These are phyloP conservation scores for Poeciliopsis turrubarensis DNA, from an alignment of 2,113 vertebrate genomes.

Conservation along the genomic window DNA sequence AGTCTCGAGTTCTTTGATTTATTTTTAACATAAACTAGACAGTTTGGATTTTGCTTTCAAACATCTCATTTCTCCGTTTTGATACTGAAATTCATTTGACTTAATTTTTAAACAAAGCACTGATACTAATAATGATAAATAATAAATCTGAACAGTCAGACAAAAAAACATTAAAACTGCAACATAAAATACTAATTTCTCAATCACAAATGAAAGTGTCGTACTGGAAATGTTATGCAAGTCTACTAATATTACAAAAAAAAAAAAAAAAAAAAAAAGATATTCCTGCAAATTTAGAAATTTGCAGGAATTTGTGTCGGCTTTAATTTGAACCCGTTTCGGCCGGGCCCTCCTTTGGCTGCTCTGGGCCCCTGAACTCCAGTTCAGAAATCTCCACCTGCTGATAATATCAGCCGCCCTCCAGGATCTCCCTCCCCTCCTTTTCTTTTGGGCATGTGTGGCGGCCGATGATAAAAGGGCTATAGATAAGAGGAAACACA, in stretches of 20 bases:
- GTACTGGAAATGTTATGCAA: background rate
- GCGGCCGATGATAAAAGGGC: conserved; percentile 68
- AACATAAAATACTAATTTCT: background rate
- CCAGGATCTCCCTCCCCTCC: background rate
- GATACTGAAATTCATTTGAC: too few species aligned
- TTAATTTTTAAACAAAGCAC: too few species aligned
- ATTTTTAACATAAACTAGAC: too few species aligned
- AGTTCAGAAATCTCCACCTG: conserved; percentile 72
- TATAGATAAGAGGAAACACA: conserved; percentile 75
- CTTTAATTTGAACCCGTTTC: conserved; percentile 31
- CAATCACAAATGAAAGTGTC: too few species aligned
- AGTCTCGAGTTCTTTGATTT: too few species aligned
- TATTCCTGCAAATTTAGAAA: background rate
- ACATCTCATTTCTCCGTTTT: too few species aligned
- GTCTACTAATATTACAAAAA: background rate
- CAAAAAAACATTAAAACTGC: background rate
- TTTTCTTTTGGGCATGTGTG: conserved; percentile 70
- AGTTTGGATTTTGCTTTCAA: too few species aligned
- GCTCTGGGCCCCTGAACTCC: conserved; percentile 62
- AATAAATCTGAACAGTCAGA: background rate
- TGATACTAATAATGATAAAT: too few species aligned
- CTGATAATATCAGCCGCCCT: conserved; percentile 73
- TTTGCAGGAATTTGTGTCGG: conserved; percentile 7
- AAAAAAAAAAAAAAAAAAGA: conserved; percentile 11
- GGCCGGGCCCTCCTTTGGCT: conserved; percentile 37